A percentile compares a stretch with the other conserved stretches of the same genome.
These are phyloP conservation scores for Drosophila neotestacea DNA, from an alignment of 2,888 invertebrate genomes.

Conservation along the genomic window DNA sequence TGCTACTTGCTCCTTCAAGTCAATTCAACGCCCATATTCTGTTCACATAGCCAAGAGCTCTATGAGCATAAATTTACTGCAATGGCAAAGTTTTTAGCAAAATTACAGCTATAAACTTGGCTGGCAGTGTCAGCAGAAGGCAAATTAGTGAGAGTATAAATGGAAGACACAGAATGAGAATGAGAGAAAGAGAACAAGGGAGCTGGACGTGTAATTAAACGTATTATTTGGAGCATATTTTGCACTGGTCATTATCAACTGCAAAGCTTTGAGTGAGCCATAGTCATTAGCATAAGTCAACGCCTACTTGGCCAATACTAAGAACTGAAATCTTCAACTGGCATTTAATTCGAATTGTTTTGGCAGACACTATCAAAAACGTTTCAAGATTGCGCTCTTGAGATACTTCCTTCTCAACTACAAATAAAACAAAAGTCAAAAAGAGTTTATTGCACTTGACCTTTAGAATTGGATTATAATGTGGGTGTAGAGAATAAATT, in stretches of 20 bases:
- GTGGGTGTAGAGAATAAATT: too few species aligned
- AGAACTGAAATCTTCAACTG: neutral
- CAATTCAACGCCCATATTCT: conserved; percentile 31
- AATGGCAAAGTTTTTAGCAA: conserved; percentile 68
- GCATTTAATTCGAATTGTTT: conserved; percentile 1
- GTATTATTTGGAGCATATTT: conserved; percentile 54
- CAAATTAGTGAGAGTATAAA: conserved; percentile 47
- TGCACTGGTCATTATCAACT: conserved; percentile 50
- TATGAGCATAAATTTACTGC: conserved; percentile 57
- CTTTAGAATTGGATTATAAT: too few species aligned
- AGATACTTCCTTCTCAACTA: neutral
- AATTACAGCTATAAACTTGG: conserved; percentile 70
- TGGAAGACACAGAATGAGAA: neutral
- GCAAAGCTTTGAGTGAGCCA: conserved; percentile 47
- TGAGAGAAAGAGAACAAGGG: neutral
- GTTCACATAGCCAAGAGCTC: conserved; percentile 11
- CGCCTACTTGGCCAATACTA: conserved; percentile 3
- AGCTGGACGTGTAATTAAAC: conserved; percentile 58
- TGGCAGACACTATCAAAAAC: neutral
- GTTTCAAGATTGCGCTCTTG: neutral
- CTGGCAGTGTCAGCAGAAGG: conserved; percentile 59
- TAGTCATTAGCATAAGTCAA: conserved; percentile 29
- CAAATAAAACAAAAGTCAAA: too few species aligned
- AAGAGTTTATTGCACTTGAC: too few species aligned
- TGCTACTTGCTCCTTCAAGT: conserved; percentile 5